Evolutionary conservation across 2,113 vertebrate species (phyloP).

Genomic region (Brachyhypopomus occidentalis): DNA sequence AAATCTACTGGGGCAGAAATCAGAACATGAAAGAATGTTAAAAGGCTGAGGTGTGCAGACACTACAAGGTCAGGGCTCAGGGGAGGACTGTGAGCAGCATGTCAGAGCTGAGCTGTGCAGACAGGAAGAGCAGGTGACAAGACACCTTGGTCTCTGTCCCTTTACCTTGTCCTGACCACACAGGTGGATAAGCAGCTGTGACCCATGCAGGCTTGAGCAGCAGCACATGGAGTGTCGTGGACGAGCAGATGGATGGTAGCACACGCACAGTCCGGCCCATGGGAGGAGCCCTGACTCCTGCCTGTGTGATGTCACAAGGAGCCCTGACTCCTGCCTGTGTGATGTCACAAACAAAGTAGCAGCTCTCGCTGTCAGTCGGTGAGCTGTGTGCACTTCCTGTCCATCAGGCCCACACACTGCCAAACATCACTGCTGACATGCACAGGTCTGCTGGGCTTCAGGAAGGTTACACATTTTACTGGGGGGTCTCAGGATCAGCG

Average conservation of each 20-base stretch:
- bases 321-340: background rate
- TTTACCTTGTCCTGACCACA: background rate
- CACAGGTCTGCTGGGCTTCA: too few relatives aligned
- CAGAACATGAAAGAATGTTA: background rate
- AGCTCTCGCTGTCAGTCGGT: too few relatives aligned
- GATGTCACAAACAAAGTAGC: background rate
- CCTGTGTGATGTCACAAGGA: background rate
- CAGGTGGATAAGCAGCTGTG: background rate
- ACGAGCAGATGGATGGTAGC: background rate
- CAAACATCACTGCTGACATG: too few relatives aligned
- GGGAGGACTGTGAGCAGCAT: slow-evolving; percentile 50
- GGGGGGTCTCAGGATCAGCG: too few relatives aligned
- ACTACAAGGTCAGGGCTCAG: slow-evolving; percentile 55
- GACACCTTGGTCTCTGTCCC: background rate
- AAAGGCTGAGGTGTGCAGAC: background rate
- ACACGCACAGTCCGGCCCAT: background rate
- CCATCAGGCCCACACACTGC: too few relatives aligned
- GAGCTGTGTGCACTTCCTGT: too few relatives aligned
- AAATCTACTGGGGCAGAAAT: too few relatives aligned
- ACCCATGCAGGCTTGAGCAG: slow-evolving; percentile 4
- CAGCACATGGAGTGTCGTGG: background rate
- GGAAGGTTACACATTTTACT: too few relatives aligned
- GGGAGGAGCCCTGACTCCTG: background rate
- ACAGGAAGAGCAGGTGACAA: slow-evolving; percentile 27
- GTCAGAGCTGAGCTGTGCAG: slow-evolving; percentile 54